phyloP scores from a whole-genome alignment of 2,797 vertebrate genomes.

The Brachymystax lenok region DNA sequence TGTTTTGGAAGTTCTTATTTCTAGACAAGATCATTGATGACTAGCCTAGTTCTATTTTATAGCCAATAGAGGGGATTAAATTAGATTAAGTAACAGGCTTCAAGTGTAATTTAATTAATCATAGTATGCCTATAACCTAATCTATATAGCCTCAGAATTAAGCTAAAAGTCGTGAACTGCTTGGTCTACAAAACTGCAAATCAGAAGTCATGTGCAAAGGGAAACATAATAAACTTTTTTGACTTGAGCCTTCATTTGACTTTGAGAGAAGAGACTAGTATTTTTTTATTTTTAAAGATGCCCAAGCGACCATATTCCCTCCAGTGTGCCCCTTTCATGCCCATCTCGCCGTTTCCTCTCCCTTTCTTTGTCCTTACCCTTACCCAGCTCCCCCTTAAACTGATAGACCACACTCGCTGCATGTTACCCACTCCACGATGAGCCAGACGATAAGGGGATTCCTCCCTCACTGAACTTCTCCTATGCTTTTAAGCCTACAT shows the following conservation, averaged over 20 bases:
- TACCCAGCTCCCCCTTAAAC: not conserved
- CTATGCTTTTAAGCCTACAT: not conserved
- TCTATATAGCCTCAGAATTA: not conserved
- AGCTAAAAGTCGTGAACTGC: slow-evolving; percentile 4
- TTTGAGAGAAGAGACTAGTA: not conserved
- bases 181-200: not conserved
- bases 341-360: not conserved
- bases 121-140: not conserved
- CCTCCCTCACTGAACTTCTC: not conserved
- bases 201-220: not conserved
- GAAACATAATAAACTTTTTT: slow-evolving; percentile 7
- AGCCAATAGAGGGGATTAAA: too few species aligned
- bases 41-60: not conserved
- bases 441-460: too few species aligned
- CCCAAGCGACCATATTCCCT: slow-evolving; percentile 2
- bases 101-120: not conserved
- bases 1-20: too few species aligned
- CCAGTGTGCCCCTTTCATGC: not conserved
- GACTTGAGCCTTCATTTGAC: not conserved
- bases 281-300: slow-evolving; percentile 17
- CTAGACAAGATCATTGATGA: not conserved
- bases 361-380: not conserved
- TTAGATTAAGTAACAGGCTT: too few species aligned
- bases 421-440: not conserved
- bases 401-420: not conserved